These are phyloP conservation scores for Aleiodes leptofemur DNA, from an alignment of 2,888 invertebrate genomes.

Conservation along the genomic window DNA sequence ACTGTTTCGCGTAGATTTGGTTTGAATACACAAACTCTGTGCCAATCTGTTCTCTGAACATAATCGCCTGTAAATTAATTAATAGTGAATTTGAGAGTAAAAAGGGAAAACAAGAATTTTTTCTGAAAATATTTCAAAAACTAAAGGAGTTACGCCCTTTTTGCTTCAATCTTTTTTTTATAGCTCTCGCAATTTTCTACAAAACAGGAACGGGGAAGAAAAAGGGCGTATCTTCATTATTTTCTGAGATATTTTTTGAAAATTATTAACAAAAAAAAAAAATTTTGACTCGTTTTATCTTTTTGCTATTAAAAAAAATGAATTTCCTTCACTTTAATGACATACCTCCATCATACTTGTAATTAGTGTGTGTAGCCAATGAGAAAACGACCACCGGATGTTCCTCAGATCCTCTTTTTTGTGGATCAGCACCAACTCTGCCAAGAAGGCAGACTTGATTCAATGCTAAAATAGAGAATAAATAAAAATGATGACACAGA, in stretches of 20 bases:
- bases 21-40: constrained; percentile 90
- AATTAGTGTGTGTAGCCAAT: constrained; percentile 91
- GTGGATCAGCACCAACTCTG: constrained; percentile 92
- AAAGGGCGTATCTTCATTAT: no score
- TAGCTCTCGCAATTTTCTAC: no score
- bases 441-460: constrained; percentile 92
- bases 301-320: no score
- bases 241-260: no score
- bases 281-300: no score
- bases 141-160: no score
- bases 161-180: no score
- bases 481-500: neutral
- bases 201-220: no score
- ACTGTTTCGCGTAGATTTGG: constrained; percentile 88
- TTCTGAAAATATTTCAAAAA: no score
- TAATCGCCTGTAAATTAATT: constrained; percentile 82
- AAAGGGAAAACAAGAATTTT: no score
- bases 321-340: constrained; percentile 11
- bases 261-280: neutral
- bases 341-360: constrained; percentile 78
- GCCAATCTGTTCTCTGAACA: constrained; percentile 94
- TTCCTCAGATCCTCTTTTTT: constrained; percentile 86
- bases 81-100: neutral
- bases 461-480: constrained; percentile 78
- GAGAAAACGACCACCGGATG: constrained; percentile 94